Evolutionary conservation across 1,140 invertebrate species (phyloP), one percentile per base, ranked within the genome.

Genomic region (Temnothorax curvispinosus): DNA sequence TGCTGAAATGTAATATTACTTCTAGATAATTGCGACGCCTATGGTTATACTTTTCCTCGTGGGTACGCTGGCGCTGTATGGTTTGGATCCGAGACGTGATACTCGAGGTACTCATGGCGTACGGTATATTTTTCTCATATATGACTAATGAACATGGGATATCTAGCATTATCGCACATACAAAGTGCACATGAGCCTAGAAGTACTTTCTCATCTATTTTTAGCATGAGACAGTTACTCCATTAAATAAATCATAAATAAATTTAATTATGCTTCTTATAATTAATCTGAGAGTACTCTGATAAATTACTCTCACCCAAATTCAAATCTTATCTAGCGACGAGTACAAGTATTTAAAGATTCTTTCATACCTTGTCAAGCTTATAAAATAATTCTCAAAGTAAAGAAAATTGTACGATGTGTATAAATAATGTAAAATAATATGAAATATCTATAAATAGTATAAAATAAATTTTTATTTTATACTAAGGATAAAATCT

Each of bases 41-140:
- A 76, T 76, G 74, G 21, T 27, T n/a, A 27, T 41, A 44, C 0
- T 54, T 56, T 71, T 54, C 8, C 78, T 15, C 35, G 35, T 11
- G 78, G 38, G 8, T 54, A 71, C 47, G 69, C 35, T 47, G 41
- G 62, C 47, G 69, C 35, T 47, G 41, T 56, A 27, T 15, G 81
- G 80, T 85, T 85, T 50, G 81, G 64, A 82, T 85, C 65, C 82
- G 38, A 65, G 74, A 75, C 27, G 18, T n/a, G 64, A 84, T 65
- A 80, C 9, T 18, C 15, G 32, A 15, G 13, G 60, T 44, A 41
- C 78, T 85, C 58, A 62, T n/a, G 41, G 56, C 44, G 21, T 77
- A 41, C 74, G 38, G 35, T 44, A 44, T 44, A 60, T 60, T 77
- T 60, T 77, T 60, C 56, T 44, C 54, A 47, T 21, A 54, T 32